These are phyloP conservation scores for Crioceris asparagi DNA, from an alignment of 2,888 invertebrate species.

Conservation along the genomic window DNA sequence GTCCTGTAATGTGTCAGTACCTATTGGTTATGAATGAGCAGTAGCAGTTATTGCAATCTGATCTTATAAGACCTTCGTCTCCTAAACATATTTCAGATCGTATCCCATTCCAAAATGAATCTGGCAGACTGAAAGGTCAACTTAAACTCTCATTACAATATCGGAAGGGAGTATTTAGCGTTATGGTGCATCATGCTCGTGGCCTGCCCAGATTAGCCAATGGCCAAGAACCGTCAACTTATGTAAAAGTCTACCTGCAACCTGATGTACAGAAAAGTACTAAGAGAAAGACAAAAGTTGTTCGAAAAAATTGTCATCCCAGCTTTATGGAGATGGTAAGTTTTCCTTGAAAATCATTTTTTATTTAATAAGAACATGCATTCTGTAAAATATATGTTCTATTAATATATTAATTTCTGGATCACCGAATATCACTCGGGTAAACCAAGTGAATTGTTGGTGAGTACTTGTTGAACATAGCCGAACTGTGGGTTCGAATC, in stretches of 20 bases:
- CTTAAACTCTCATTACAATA: slow-evolving; percentile 71
- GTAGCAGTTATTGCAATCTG: too few species aligned
- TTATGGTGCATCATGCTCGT: slow-evolving; percentile 86
- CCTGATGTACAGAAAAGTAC: slow-evolving; percentile 88
- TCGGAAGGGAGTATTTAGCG: slow-evolving; percentile 59
- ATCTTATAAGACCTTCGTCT: too few species aligned
- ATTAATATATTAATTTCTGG: too few species aligned
- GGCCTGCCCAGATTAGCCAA: slow-evolving; percentile 71
- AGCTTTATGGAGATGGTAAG: slow-evolving; percentile 95
- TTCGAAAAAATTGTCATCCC: slow-evolving; percentile 86
- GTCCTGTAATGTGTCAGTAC: too few species aligned
- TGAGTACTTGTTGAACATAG: too few species aligned
- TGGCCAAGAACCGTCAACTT: slow-evolving; percentile 77
- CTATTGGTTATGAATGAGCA: too few species aligned
- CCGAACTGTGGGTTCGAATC: too few species aligned
- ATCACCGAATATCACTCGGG: too few species aligned
- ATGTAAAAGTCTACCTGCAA: slow-evolving; percentile 85
- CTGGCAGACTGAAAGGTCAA: slow-evolving; percentile 52
- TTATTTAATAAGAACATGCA: too few species aligned
- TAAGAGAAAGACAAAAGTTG: slow-evolving; percentile 91
- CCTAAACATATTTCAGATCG: slow-evolving; percentile 20
- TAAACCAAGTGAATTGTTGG: too few species aligned
- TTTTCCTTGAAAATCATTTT: too few species aligned
- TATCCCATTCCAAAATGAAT: slow-evolving; percentile 19
- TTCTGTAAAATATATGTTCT: too few species aligned